Evolutionary conservation across 2,113 vertebrate species (phyloP).

Genomic region (Brevimyrus niger): DNA sequence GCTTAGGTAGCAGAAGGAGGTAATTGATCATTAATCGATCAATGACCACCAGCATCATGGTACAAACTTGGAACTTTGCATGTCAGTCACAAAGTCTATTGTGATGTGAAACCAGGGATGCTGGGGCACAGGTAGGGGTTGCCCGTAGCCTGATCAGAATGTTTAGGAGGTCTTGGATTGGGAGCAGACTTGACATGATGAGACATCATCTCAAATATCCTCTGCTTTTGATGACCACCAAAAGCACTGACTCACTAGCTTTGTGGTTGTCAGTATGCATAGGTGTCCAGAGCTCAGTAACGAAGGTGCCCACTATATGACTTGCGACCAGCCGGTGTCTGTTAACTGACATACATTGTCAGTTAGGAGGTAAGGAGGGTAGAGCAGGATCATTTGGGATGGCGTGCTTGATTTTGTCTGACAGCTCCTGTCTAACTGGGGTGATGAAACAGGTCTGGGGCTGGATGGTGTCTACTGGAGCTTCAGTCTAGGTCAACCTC

Average conservation of each 20-base stretch:
- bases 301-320: neutral
- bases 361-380: neutral
- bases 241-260: too few species aligned
- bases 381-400: too few species aligned
- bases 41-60: neutral
- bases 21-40: neutral
- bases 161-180: neutral
- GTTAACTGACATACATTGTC: too few species aligned
- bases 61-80: neutral
- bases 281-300: too few species aligned
- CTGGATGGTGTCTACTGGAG: too few species aligned
- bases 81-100: neutral
- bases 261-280: too few species aligned
- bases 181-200: too few species aligned
- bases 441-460: too few species aligned
- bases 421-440: too few species aligned
- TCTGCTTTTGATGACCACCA: too few species aligned
- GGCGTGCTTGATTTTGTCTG: too few species aligned
- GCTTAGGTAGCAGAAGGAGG: neutral
- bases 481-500: neutral
- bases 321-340: neutral
- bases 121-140: neutral
- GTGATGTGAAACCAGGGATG: neutral
- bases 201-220: too few species aligned
- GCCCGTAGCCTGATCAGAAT: neutral